Conservation (phyloP, 2,888 invertebrate genomes). For the Arge pagana region DNA sequence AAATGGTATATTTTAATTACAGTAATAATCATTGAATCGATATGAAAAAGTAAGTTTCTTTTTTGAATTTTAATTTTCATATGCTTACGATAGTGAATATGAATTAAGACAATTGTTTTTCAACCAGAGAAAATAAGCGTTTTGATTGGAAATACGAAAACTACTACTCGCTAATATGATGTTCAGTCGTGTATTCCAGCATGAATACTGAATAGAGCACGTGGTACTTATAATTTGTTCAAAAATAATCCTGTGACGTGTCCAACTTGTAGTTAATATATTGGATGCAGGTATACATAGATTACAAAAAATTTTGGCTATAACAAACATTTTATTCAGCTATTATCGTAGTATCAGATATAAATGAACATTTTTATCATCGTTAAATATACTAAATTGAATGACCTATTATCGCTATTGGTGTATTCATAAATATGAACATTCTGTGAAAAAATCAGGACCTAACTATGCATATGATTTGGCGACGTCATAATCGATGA, state of each 20-base stretch:
- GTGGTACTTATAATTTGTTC: no score
- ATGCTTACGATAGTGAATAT: neutral
- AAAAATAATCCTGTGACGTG: no score
- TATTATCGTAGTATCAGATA: slow-evolving; percentile 49
- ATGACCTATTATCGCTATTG: slow-evolving; percentile 28
- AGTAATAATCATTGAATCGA: slow-evolving; percentile 1
- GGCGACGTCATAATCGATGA: slow-evolving; percentile 17
- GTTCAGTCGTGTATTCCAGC: no score
- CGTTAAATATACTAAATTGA: slow-evolving; percentile 48
- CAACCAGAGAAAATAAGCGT: no score
- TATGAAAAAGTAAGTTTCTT: neutral
- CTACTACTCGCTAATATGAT: no score
- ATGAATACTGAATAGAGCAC: no score
- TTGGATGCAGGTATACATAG: slow-evolving; percentile 44
- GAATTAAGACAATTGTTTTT: neutral
- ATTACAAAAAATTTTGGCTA: slow-evolving; percentile 49
- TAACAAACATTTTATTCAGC: slow-evolving; percentile 53
- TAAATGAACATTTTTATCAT: slow-evolving; percentile 51
- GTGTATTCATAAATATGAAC: slow-evolving; percentile 17
- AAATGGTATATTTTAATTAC: neutral
- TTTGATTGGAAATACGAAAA: no score
- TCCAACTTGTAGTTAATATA: slow-evolving; percentile 11
- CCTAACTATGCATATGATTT: slow-evolving; percentile 14
- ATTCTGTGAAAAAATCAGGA: slow-evolving; percentile 21
- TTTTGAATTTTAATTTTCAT: neutral